Evolutionary conservation across 2,797 vertebrate species (phyloP), one percentile per base, ranked within the genome.

Genomic region (Sebastes itinus): DNA sequence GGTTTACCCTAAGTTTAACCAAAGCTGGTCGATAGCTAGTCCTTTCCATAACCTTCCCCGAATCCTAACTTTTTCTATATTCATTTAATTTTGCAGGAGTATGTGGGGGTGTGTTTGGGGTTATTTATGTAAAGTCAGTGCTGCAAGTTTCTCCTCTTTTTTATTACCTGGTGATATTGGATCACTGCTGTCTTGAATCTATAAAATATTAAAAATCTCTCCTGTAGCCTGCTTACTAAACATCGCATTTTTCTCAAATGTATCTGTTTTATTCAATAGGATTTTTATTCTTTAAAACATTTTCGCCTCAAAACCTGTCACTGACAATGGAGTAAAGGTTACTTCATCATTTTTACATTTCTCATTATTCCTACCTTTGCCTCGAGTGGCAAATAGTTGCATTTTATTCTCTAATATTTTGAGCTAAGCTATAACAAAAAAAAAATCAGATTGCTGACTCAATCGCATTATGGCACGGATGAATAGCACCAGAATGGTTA

Each of bases 111-210:
- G 18, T 75, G 52, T 62, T 76, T 67, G 52, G 23, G 52, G 9
- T 71, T 75, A 30, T 81, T 60, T 72, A 20, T 60, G 23, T 80
- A 28, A 77, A 62, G 46, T 56, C 62, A 18, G 6, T 23, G 28
- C 27, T 10, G 33, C 16, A 16, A 7, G 3, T 20, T 56, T 72
- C 10, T 74, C 13, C 62, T 62, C 25, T 77, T 61, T 78, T 64
- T 68, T 81, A 83, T 77, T 83, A 61, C 69, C 42, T 59, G 33
- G 27, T n/a, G 76, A 82, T 82, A 82, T 81, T 83, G 33, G 22
- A 70, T 70, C 55, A 75, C 59, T 55, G 23, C 42, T 58, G 65
- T 76, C 64, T 70, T 33, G 18, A 76, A 59, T 73, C 52, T 64
- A 75, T 76, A 35, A 75, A 82, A 78, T 71, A 82, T 82, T 62